A percentile compares a stretch with the other conserved stretches of the same genome.
These are phyloP conservation scores for Malurus elegans DNA, from an alignment of 2,113 vertebrate species.

Conservation along the genomic window DNA sequence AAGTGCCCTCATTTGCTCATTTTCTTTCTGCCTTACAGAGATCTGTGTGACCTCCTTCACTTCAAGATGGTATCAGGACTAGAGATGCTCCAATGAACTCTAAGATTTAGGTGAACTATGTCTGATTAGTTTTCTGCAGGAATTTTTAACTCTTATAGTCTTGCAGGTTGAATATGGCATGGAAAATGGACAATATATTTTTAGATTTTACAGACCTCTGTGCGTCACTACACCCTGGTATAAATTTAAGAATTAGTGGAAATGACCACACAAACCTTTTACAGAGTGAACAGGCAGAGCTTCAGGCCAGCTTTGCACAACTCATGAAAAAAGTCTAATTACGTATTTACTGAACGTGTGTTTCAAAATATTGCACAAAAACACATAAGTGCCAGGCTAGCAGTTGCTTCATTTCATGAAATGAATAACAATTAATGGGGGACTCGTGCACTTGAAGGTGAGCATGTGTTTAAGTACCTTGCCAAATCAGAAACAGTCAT, in stretches of 20 bases:
- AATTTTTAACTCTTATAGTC: neutral
- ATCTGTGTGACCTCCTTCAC: neutral
- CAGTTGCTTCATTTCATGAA: neutral
- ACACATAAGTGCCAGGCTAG: neutral
- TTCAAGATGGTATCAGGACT: neutral
- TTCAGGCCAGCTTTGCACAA: neutral
- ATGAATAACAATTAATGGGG: neutral
- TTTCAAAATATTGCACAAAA: constrained; percentile 51
- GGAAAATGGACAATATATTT: rapidly evolving
- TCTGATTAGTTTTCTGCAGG: neutral
- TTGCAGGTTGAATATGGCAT: neutral
- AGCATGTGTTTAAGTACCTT: neutral
- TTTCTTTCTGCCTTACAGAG: neutral
- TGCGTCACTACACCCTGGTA: neutral
- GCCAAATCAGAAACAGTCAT: constrained; percentile 25
- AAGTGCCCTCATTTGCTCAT: too few relatives aligned
- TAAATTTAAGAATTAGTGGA: neutral
- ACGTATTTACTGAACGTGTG: constrained; percentile 24
- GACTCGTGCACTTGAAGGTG: neutral
- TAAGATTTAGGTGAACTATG: neutral
- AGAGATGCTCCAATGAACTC: neutral
- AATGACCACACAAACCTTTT: neutral
- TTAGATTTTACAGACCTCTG: neutral
- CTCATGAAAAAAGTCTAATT: neutral
- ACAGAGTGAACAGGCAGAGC: neutral